phyloP scores from a whole-genome alignment of 2,797 vertebrate genomes.

The Carapus acus region DNA sequence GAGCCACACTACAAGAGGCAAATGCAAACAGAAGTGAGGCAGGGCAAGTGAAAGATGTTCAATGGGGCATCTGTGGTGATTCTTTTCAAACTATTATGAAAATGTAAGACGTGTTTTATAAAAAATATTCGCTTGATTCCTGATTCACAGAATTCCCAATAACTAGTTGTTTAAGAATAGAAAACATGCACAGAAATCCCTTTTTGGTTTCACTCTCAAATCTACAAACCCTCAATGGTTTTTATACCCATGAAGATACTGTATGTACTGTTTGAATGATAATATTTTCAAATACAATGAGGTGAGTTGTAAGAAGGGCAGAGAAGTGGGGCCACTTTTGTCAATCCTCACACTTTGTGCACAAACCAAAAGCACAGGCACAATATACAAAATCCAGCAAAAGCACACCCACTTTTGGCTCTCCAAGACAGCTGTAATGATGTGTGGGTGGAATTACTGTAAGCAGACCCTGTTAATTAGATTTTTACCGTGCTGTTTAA shows the following conservation, averaged over 20 bases:
- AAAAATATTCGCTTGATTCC: too few relatives aligned
- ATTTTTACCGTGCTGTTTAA: slow-evolving; percentile 55
- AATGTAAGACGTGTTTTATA: too few relatives aligned
- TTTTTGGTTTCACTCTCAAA: slow-evolving; percentile 5
- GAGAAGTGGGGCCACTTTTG: slow-evolving; percentile 30
- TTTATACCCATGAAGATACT: slow-evolving; percentile 18
- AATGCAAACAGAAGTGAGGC: too few relatives aligned
- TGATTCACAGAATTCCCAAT: too few relatives aligned
- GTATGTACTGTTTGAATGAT: slow-evolving; percentile 16
- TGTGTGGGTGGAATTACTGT: slow-evolving; percentile 55
- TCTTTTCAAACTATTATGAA: too few relatives aligned
- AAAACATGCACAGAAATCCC: background rate
- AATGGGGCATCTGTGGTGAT: too few relatives aligned
- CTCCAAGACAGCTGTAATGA: slow-evolving; percentile 59
- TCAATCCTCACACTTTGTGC: slow-evolving; percentile 40
- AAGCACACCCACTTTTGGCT: slow-evolving; percentile 55
- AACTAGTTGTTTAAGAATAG: too few relatives aligned
- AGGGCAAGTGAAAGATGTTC: too few relatives aligned
- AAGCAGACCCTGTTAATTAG: slow-evolving; percentile 63
- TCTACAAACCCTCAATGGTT: slow-evolving; percentile 6
- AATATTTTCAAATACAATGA: too few relatives aligned
- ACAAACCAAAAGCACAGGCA: slow-evolving; percentile 44
- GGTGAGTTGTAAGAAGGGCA: too few relatives aligned
- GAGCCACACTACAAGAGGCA: slow-evolving; percentile 62
- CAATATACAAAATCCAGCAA: slow-evolving; percentile 48